Percentiles rank a stretch among this genome's conserved stretches.
phyloP scores from a whole-genome alignment of 2,113 vertebrate species.

The Odobenus rosmarus region DNA sequence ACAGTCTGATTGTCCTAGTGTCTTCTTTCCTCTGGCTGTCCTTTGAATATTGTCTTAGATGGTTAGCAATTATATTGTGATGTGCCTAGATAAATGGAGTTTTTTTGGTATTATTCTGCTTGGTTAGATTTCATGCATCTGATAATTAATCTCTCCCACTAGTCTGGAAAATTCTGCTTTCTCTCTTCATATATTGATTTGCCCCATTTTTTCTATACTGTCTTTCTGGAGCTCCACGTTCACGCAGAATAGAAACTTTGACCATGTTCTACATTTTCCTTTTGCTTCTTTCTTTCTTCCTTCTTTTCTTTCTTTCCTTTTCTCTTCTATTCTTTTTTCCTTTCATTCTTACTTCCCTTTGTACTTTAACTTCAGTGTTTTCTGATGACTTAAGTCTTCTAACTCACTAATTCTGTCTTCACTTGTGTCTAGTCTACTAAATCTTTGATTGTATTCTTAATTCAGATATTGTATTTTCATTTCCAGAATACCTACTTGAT shows the following conservation, averaged over 20 bases:
- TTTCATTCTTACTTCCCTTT: not conserved
- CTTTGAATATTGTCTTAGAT: conserved; percentile 5
- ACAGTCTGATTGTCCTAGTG: not conserved
- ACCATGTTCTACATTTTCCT: not conserved
- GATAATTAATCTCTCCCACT: not conserved
- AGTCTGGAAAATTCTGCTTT: not conserved
- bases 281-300: not conserved
- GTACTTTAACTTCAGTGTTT: not conserved
- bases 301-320: not conserved
- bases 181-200: not conserved
- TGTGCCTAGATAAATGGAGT: not conserved
- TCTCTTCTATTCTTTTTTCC: not conserved
- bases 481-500: not conserved
- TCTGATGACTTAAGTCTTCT: not conserved
- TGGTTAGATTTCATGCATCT: not conserved
- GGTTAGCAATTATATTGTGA: not conserved
- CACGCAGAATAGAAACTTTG: not conserved
- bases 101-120: not conserved
- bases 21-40: not conserved
- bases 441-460: not conserved
- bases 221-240: not conserved
- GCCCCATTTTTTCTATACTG: not conserved
- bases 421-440: not conserved
- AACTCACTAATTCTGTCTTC: not conserved
- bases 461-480: not conserved